phyloP scores from a whole-genome alignment of 1,140 invertebrate species.

The Acromyrmex echinatior region DNA sequence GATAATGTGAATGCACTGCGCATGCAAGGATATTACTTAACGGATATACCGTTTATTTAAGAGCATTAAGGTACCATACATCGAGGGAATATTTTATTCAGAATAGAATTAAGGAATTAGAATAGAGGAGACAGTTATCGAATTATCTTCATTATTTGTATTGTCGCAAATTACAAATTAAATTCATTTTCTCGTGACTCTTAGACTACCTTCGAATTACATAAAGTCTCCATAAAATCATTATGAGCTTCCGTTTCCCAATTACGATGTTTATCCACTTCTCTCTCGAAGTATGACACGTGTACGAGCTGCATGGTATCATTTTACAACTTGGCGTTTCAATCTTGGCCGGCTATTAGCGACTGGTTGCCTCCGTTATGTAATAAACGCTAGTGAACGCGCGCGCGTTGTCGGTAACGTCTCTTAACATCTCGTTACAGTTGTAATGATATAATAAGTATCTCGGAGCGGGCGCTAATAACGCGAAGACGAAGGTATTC shows the following conservation, averaged over 20 bases:
- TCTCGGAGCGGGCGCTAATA: slow-evolving; percentile 47
- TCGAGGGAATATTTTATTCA: slow-evolving; percentile 1
- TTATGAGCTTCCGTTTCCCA: background rate
- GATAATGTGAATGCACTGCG: background rate
- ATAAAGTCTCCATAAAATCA: background rate
- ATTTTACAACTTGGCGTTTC: slow-evolving; percentile 34
- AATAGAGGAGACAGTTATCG: background rate
- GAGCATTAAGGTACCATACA: background rate
- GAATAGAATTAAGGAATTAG: background rate
- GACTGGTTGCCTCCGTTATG: slow-evolving; percentile 31
- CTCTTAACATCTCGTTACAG: slow-evolving; percentile 59
- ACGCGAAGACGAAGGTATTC: slow-evolving; percentile 39
- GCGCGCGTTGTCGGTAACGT: slow-evolving; percentile 24
- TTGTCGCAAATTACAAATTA: background rate
- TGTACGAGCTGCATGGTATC: slow-evolving; percentile 9
- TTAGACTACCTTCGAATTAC: background rate
- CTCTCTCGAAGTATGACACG: background rate
- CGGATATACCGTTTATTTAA: background rate
- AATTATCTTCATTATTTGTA: background rate
- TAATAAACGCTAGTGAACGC: slow-evolving; percentile 16
- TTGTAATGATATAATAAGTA: slow-evolving; percentile 64
- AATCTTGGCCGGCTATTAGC: slow-evolving; percentile 47
- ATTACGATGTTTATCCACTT: background rate
- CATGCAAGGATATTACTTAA: background rate
- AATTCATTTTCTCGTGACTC: background rate